These are phyloP conservation scores for Eleginops maclovinus DNA, from an alignment of 2,113 vertebrate genomes.

Conservation along the genomic window DNA sequence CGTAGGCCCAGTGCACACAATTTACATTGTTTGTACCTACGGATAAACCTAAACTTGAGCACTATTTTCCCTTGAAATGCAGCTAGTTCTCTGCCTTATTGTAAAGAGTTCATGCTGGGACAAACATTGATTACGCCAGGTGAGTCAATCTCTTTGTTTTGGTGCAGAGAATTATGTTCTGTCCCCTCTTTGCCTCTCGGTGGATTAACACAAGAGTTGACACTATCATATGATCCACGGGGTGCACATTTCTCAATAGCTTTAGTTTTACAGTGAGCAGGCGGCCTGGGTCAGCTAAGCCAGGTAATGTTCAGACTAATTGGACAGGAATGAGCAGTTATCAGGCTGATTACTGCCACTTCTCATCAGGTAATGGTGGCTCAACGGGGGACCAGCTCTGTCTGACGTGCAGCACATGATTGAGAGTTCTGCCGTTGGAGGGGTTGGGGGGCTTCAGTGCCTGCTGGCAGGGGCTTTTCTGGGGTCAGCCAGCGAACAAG, in stretches of 20 bases:
- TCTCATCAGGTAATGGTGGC: constrained; percentile 61
- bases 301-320: constrained; percentile 69
- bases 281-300: constrained; percentile 32
- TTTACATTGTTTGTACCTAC: neutral
- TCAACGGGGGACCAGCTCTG: constrained; percentile 44
- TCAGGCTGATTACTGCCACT: constrained; percentile 77
- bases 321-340: constrained; percentile 56
- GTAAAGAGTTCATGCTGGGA: constrained; percentile 14
- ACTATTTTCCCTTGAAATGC: neutral
- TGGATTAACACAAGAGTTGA: constrained; percentile 49
- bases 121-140: neutral
- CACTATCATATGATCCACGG: constrained; percentile 59
- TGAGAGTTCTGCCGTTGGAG: constrained; percentile 31
- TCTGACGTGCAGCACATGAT: constrained; percentile 67
- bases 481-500: constrained; percentile 73
- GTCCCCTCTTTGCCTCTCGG: constrained; percentile 12
- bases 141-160: neutral
- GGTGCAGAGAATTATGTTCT: neutral
- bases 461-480: constrained; percentile 36
- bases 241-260: constrained; percentile 48
- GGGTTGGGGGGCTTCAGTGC: constrained; percentile 10
- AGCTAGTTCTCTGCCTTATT: neutral
- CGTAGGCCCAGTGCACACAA: constrained; percentile 8
- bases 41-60: neutral
- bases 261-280: constrained; percentile 39